Conservation (phyloP, 2,113 vertebrate genomes). For the Amphiprion ocellaris region DNA sequence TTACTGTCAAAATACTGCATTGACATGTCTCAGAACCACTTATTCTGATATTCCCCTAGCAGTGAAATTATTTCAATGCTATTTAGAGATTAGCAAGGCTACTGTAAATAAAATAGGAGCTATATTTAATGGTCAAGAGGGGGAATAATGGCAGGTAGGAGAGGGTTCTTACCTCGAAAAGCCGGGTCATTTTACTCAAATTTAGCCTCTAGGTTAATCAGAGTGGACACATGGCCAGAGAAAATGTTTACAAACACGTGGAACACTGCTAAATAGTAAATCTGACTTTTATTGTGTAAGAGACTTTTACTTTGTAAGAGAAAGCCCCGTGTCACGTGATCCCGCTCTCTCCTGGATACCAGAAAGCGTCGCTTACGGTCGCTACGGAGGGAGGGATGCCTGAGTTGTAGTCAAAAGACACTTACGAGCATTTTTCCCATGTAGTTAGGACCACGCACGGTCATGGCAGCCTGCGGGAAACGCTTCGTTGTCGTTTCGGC, state of each 20-base stretch:
- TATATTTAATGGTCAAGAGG: too few relatives aligned
- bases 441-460: not conserved
- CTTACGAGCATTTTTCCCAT: conserved; percentile 35
- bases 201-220: too few relatives aligned
- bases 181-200: too few relatives aligned
- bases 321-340: conserved; percentile 69
- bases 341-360: conserved; percentile 74
- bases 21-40: too few relatives aligned
- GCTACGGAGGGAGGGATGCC: conserved; percentile 62
- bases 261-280: not conserved
- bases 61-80: too few relatives aligned
- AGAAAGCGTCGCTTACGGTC: conserved; percentile 80
- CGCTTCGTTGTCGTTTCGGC: not conserved
- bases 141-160: too few relatives aligned
- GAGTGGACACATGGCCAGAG: not conserved
- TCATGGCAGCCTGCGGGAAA: conserved; percentile 41
- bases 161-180: too few relatives aligned
- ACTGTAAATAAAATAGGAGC: too few relatives aligned
- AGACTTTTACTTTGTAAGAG: conserved; percentile 68
- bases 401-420: conserved; percentile 2
- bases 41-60: too few relatives aligned
- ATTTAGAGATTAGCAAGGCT: too few relatives aligned
- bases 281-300: conserved; percentile 68
- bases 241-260: not conserved
- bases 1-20: too few relatives aligned